phyloP scores from a whole-genome alignment of 2,113 vertebrate species.

The Proterorhinus semilunaris region DNA sequence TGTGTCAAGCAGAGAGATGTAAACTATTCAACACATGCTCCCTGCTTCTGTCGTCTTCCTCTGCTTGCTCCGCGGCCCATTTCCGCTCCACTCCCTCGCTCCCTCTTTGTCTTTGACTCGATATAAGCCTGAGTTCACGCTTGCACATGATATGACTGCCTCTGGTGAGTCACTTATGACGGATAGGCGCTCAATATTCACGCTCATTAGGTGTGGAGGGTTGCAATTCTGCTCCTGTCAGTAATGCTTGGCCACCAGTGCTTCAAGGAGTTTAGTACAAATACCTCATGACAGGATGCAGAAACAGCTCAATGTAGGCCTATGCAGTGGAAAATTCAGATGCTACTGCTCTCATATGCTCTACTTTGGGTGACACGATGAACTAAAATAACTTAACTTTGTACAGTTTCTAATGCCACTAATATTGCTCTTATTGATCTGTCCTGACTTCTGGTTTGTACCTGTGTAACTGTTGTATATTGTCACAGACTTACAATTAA shows the following conservation, averaged over 20 bases:
- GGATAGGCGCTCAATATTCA: constrained; percentile 27
- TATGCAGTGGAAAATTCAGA: background rate
- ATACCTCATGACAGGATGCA: background rate
- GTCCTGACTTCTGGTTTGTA: too few species aligned
- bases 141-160: constrained; percentile 35
- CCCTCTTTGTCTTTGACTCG: constrained; percentile 24
- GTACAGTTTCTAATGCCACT: background rate
- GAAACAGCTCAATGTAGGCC: too few species aligned
- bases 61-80: constrained; percentile 29
- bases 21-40: constrained; percentile 28
- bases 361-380: background rate
- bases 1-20: constrained; percentile 22
- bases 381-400: background rate
- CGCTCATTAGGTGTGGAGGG: constrained; percentile 30
- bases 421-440: too few species aligned
- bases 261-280: background rate
- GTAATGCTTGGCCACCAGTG: background rate
- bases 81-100: constrained; percentile 26
- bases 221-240: constrained; percentile 16
- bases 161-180: constrained; percentile 48
- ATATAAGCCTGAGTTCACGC: constrained; percentile 44
- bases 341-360: background rate
- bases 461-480: too few species aligned
- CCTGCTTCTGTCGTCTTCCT: constrained; percentile 19
- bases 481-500: too few species aligned